phyloP scores from a whole-genome alignment of 2,888 invertebrate genomes.

The Malthinus seriepunctatus region DNA sequence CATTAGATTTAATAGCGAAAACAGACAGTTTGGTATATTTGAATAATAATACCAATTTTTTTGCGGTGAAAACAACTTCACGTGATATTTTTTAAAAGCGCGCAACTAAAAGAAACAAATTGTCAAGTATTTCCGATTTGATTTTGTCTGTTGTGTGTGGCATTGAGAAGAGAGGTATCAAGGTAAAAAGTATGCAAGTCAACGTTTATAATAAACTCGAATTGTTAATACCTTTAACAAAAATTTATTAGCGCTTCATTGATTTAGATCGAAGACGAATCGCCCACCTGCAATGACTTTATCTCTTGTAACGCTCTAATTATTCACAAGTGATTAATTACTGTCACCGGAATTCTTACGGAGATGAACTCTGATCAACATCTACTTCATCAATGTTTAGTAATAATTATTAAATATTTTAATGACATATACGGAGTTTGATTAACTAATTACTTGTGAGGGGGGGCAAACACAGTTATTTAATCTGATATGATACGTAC shows the following conservation, averaged over 20 bases:
- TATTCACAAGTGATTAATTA: conserved; percentile 41
- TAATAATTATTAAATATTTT: neutral
- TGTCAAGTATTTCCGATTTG: conserved; percentile 15
- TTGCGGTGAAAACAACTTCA: conserved; percentile 21
- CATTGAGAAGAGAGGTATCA: neutral
- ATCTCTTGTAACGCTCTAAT: conserved; percentile 40
- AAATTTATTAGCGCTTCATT: conserved; percentile 40
- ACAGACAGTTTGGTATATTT: conserved; percentile 28
- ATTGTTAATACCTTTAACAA: conserved; percentile 28
- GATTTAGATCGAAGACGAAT: conserved; percentile 36
- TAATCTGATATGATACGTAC: too few relatives aligned
- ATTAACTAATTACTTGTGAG: too few relatives aligned
- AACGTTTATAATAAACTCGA: conserved; percentile 31
- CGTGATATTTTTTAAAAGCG: neutral
- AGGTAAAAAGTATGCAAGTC: neutral
- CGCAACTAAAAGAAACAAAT: conserved; percentile 7
- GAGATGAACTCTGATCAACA: conserved; percentile 30
- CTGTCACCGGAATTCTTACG: conserved; percentile 36
- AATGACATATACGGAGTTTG: too few relatives aligned
- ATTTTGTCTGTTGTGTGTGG: too few relatives aligned
- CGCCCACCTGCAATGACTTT: conserved; percentile 39
- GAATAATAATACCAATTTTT: conserved; percentile 18
- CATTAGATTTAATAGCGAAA: conserved; percentile 32
- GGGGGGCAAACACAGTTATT: too few relatives aligned
- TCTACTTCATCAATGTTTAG: conserved; percentile 6